A percentile compares a stretch with the other conserved stretches of the same genome.
Evolutionary conservation across 2,113 vertebrate species (phyloP).

Genomic region (Taxidea taxus): DNA sequence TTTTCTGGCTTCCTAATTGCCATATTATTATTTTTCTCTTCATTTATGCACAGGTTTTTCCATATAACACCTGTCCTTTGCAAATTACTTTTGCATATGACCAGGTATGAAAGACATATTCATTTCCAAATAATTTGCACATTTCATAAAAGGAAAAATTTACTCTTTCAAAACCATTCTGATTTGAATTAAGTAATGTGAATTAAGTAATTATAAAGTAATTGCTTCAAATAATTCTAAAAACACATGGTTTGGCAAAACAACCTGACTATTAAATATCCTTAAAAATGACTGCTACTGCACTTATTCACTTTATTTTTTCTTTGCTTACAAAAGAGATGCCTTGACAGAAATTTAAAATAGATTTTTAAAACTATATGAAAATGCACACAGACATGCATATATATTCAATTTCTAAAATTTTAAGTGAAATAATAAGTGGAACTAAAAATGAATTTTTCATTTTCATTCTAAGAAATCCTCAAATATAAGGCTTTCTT

Average conservation of each 20-base stretch:
- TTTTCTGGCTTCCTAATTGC: not conserved
- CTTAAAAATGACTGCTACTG: not conserved
- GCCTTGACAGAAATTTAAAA: not conserved
- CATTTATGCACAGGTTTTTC: not conserved
- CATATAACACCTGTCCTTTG: not conserved
- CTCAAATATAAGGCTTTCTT: not conserved
- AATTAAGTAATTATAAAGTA: not conserved
- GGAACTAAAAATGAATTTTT: not conserved
- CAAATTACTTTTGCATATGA: not conserved
- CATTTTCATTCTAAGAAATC: no score
- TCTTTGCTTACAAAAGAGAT: not conserved
- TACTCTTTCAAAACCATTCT: not conserved
- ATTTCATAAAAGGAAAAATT: not conserved
- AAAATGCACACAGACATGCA: not conserved
- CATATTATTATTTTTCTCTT: not conserved
- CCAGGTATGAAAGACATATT: not conserved
- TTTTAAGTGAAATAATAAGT: not conserved
- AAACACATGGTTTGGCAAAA: not conserved
- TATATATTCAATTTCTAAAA: not conserved
- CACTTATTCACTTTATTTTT: not conserved
- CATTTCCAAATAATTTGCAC: not conserved
- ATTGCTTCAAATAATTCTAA: not conserved
- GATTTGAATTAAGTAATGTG: not conserved
- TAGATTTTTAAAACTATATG: not conserved
- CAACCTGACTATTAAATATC: not conserved